Evolutionary conservation across 2,113 vertebrate species (phyloP), one percentile per base, ranked within the genome.

Genomic region (Grammomys dolichurus): DNA sequence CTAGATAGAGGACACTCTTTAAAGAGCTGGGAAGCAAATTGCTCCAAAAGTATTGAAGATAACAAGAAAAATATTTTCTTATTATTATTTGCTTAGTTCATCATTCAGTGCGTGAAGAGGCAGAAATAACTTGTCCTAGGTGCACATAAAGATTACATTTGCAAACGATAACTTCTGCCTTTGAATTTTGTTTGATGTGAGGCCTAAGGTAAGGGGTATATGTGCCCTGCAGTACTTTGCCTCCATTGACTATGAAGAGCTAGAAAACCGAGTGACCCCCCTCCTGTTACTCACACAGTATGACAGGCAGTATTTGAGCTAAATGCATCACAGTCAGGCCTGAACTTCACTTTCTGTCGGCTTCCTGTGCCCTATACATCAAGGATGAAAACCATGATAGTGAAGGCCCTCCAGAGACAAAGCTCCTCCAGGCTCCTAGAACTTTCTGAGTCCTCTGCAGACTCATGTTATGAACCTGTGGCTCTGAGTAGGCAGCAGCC

Each of bases 401-500:
- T 20, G 5, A n/a, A 69, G 90, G 16, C 26, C 43, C 77, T 67
- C 33, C 0, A 0, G 73, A 92, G 73, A 58, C 11, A 36, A 75
- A 1, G 0, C 17, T 36, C 48, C 40, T 1, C 56, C 22, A 0
- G 0, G 22, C 9, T 85, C 89, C 93, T 4, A 20, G 93, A 97
- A 97, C 76, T 85, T 90, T 91, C 56, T 0, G n/a, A n/a, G 93
- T 85, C 91, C 77, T 54, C 88, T 70, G 14, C 87, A 76, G 46
- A 96, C 0, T 13, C 20, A 14, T 9, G 2, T 65, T 87, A 73
- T 46, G 87, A 75, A 89, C 65, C 12, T 0, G 28, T 96, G 89
- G 87, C 95, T 48, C 97, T 89, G 97, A 96, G 97, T 98, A 98
- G 98, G 98, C 98, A 98, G 98, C 99, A 99, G 98, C 99, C 93